A percentile compares a stretch with the other conserved stretches of the same genome.
Conservation (phyloP, 35 echinoderm and acorn worm species). For the Diadema setosum region DNA sequence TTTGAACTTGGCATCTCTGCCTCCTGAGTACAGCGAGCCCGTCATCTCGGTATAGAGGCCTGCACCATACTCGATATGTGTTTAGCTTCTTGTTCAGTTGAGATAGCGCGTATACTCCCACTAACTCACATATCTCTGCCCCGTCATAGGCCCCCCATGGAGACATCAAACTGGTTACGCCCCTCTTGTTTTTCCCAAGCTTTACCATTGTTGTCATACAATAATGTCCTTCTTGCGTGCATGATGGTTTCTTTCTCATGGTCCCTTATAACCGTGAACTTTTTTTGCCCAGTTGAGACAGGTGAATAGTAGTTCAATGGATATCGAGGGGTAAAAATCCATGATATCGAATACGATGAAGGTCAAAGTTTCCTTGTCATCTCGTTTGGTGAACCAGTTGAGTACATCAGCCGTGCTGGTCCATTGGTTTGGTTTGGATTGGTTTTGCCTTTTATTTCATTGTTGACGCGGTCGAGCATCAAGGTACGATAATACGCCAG, state of each 20-base stretch:
- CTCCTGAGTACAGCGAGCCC: too few relatives aligned
- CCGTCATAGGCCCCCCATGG: conserved; percentile 28
- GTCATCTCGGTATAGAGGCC: conserved; percentile 23
- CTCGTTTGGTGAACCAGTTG: background rate
- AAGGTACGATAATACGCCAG: too few relatives aligned
- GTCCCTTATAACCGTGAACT: background rate
- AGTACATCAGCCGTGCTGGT: conserved; percentile 10
- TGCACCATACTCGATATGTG: background rate
- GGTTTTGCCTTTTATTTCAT: background rate
- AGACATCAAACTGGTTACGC: background rate
- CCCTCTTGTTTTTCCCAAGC: conserved; percentile 19
- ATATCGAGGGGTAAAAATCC: conserved; percentile 33
- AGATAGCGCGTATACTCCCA: background rate
- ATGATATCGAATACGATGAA: conserved; percentile 48
- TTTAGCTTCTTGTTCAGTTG: background rate
- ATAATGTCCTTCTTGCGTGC: conserved; percentile 39
- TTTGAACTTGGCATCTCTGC: too few relatives aligned
- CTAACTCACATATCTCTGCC: conserved; percentile 46
- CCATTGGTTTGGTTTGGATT: conserved; percentile 46
- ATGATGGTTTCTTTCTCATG: conserved; percentile 15
- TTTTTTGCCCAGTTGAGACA: conserved; percentile 26
- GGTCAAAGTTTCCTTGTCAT: background rate
- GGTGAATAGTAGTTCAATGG: background rate
- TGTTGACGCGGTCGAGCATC: conserved; percentile 25
- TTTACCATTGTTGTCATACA: too few relatives aligned